Base-by-base conservation (phyloP, 1,140 invertebrate genomes). In the fruit fly (Drosophila melanogaster) region DNA sequence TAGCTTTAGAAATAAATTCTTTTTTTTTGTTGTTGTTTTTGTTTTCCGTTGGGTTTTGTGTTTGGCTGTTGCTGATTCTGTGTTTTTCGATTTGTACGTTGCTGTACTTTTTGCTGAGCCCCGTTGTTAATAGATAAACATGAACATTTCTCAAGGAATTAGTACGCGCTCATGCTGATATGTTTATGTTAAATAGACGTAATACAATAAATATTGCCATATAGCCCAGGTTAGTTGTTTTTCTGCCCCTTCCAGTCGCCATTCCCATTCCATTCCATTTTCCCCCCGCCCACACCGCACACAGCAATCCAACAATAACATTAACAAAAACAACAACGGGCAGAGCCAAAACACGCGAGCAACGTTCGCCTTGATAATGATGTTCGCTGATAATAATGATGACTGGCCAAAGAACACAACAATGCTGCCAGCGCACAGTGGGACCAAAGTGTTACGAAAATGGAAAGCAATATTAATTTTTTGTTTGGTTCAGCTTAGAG, bases 101-200 rank as follows among this genome's bases (percentile, higher is more conserved):
- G 62, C 78, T 86, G 83, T 86, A 85, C 81, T 85, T 87, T 77
- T 77, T 79, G 30, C 56, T 44, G 64, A 70, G 30, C 64, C 64
- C 64, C 44, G 64, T 57, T 74, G 57, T 46, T 77, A 46, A 60
- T 54, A 70, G 61, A 61, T 74, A 61, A 47, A 64, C 72, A 74
- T 50, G 58, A 74, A 74, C 53, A 74, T 50, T 41, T 66, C 60
- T 54, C 19, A 22, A 43, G 53, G 51, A 66, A 65, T 50, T 75
- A 58, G 41, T 49, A 59, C 43, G 58, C 41, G 49, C 33, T 51
- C 66, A 70, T 53, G 55, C 53, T 15, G 41, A 50, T 74, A 81
- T 71, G 58, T 86, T 86, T 83, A 81, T 86, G 83, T 87, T 81
- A 87, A 75, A 86, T 83, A 83, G 76, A 87, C 83, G 85, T 89